Evolutionary conservation across 2,113 vertebrate species (phyloP).

Genomic region (Damaliscus lunatus): DNA sequence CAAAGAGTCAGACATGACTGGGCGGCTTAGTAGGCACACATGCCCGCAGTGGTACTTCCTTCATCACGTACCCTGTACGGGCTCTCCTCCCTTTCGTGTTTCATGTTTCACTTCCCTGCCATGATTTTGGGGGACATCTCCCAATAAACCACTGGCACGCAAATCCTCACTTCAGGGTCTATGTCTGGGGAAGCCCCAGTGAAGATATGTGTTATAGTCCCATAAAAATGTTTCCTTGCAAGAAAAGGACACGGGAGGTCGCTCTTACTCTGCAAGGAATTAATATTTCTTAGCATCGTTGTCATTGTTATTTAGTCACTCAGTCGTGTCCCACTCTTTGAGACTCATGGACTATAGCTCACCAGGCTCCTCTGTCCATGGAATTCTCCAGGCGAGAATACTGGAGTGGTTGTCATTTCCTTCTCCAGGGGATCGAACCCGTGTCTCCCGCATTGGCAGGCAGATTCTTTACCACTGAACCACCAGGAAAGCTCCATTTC

Average conservation of each 20-base stretch:
- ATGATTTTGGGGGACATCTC: neutral
- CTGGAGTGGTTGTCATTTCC: neutral
- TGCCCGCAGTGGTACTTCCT: neutral
- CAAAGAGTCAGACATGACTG: neutral
- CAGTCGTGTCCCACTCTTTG: neutral
- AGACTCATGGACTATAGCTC: neutral
- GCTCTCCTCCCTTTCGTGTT: neutral
- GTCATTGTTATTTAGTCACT: neutral
- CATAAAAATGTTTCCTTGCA: neutral
- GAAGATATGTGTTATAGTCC: neutral
- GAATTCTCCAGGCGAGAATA: neutral
- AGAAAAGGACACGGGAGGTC: neutral
- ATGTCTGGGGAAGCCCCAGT: neutral
- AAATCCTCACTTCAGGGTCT: neutral
- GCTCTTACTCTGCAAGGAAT: neutral
- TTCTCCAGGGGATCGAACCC: neutral
- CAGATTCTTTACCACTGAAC: neutral
- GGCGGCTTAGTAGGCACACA: neutral
- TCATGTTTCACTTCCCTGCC: neutral
- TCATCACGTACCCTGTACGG: neutral
- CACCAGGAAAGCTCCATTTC: neutral
- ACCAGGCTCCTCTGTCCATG: neutral
- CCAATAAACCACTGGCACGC: neutral
- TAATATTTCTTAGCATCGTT: neutral
- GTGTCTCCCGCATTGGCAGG: neutral